Evolutionary conservation across 2,888 invertebrate genomes (phyloP), one percentile per base, ranked within the genome.

Genomic region (Cheilosia soror): DNA sequence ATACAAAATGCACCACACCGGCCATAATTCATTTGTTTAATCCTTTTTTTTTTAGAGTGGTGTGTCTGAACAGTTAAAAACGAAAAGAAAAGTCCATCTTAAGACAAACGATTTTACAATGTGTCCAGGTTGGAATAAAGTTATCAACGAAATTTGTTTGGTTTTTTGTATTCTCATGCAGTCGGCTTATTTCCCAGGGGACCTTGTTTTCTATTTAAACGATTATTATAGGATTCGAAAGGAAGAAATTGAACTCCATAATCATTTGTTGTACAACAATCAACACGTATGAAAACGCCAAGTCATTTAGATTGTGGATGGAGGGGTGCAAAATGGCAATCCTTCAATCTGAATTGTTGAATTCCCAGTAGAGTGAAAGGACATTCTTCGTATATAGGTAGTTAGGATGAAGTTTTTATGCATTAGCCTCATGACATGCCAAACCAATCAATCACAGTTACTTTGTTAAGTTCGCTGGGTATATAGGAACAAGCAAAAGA

Each of bases 11-110:
- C 73, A 69, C 42, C 65, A 65, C 51, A 44, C 68, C 80, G 69
- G 73, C 68, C 68, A 84, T 84, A 80, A 63, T 75, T 84, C 84
- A 84, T 69, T 84, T 69, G 60, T 55, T 51, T 80, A 80, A 84
- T 80, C 80, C 84, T 75, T 84, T 83, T 73, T 33, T 29, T 33
- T 49, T 11, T 13, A 4, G n/a, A 49, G 15, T 49, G 25, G 49
- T 15, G 5, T n/a, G n/a, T 15, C 15, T 44, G 44, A 6, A 15
- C 6, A n/a, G 15, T 13, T 84, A 31, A 49, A 69, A 60, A 13
- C 4, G 60, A 53, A 62, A 33, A n/a, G 13, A 51, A 72, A 62
- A 72, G 33, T 44, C 55, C 57, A 47, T 25, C 31, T 55, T n/a
- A 5, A n/a, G 15, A 44, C 13, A 20, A 25, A 44, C 1, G 31